These are phyloP conservation scores for Heterohyrax brucei DNA, from an alignment of 2,797 vertebrate species.

Conservation along the genomic window DNA sequence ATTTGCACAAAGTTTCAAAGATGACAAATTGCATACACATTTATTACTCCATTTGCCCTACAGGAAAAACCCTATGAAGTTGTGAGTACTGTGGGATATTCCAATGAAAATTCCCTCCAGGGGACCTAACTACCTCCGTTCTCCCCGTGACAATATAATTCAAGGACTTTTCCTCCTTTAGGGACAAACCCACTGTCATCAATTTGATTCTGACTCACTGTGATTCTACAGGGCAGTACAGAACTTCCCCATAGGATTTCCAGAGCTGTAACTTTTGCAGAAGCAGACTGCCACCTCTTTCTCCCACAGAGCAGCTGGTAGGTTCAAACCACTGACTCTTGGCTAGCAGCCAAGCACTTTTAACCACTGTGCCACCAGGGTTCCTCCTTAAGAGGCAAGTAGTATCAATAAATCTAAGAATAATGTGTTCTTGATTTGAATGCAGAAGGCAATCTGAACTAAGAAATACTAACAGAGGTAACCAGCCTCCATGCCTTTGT, in stretches of 20 bases:
- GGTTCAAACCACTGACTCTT: too few species aligned
- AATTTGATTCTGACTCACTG: too few species aligned
- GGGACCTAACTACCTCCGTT: neutral
- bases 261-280: too few species aligned
- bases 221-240: too few species aligned
- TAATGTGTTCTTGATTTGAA: neutral
- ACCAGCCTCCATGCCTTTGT: neutral
- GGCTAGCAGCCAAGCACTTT: too few species aligned
- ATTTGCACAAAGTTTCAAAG: neutral
- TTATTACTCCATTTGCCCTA: neutral
- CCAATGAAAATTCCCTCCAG: constrained; percentile 55
- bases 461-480: neutral
- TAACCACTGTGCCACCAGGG: too few species aligned
- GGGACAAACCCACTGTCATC: too few species aligned
- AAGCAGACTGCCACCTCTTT: too few species aligned
- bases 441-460: neutral
- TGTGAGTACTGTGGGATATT: neutral
- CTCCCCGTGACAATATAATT: neutral
- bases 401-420: neutral
- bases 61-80: neutral
- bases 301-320: too few species aligned
- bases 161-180: neutral
- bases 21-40: neutral
- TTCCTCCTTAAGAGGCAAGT: neutral
- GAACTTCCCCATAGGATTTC: too few species aligned